Base-by-base conservation (phyloP, 2,113 vertebrate genomes). In the Eclectus roratus region DNA sequence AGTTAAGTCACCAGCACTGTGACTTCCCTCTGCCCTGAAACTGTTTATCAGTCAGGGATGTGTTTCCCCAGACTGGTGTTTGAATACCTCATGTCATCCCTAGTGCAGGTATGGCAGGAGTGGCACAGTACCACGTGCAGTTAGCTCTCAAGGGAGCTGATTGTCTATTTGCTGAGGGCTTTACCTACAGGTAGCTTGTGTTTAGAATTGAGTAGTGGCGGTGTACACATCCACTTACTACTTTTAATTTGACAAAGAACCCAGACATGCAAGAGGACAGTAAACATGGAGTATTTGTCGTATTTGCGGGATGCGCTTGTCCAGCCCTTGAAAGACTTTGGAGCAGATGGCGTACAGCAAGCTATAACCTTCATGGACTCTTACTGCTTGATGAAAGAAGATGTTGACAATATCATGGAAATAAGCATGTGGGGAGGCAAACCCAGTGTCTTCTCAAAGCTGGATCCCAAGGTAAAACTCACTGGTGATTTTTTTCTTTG, bases 371-470 rank as follows among this genome's bases (percentile, higher is more conserved):
- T 99, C 50, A 98, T 99, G 98, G 98, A 99, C n/a, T 95, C 98
- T 4, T 99, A 99, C 88, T 97, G 98, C 96, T 98, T 99, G 88
- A 94, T 99, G 97, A 99, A 97, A 95, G 99, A 99, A 87, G 99
- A 99, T 37, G 97, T 99, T 95, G 99, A 99, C 93, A 99, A 97
- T 93, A 98, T 99, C 63, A 99, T 99, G 99, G 99, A 99, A 97
- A 98, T 99, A 80, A 99, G 98, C 89, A 96, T 49, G 1, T 99
- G 99, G 99, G 99, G 98, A 13, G 98, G 99, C 55, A 98, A 98
- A 80, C 96, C 98, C 4, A 99, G 99, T 89, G 97, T 98, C 20
- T 99, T 99, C 91, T 99, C 99, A 91, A 99, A 98, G 96, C 96
- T 99, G 94, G 99, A 99, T 96, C 96, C 99, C 17, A 99, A 99